Evolutionary conservation across 2,888 invertebrate genomes (phyloP).

Genomic region (Tinea semifulvella): DNA sequence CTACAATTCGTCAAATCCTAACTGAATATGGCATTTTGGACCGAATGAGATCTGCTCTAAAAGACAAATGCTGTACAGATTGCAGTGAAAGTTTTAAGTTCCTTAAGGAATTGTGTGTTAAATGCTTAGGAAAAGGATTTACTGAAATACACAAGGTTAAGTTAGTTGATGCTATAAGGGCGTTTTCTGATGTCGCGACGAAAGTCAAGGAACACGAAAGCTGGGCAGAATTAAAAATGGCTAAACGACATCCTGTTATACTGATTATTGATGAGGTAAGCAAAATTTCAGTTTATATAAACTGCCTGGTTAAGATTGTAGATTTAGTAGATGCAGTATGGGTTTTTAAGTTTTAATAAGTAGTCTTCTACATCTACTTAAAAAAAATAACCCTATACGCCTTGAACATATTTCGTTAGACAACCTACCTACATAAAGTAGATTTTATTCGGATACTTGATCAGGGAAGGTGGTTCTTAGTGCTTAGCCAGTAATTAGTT

Average conservation of each 20-base stretch:
- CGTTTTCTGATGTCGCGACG: constrained; percentile 43
- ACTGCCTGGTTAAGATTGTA: too few relatives aligned
- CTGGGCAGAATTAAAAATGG: constrained; percentile 42
- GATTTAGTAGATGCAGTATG: too few relatives aligned
- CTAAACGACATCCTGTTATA: constrained; percentile 68
- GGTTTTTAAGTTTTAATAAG: too few relatives aligned
- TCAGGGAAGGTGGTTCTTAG: too few relatives aligned
- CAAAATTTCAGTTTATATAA: too few relatives aligned
- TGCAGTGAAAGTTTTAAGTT: constrained; percentile 38
- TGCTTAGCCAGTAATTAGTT: too few relatives aligned
- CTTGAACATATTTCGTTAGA: too few relatives aligned
- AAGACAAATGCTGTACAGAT: constrained; percentile 27
- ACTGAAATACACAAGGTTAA: constrained; percentile 40
- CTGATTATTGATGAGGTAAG: constrained; percentile 75
- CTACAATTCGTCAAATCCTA: constrained; percentile 43
- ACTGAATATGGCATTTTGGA: constrained; percentile 43
- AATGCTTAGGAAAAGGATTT: constrained; percentile 44
- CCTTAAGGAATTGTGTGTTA: constrained; percentile 39
- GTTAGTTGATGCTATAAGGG: constrained; percentile 46
- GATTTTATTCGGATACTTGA: too few relatives aligned
- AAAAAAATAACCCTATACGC: too few relatives aligned
- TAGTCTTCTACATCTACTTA: too few relatives aligned
- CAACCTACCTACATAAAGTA: too few relatives aligned
- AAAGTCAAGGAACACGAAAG: constrained; percentile 43
- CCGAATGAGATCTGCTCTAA: constrained; percentile 30